Evolutionary conservation across 2,888 invertebrate species (phyloP), one percentile per base, ranked within the genome.

Genomic region (Zaprionus obscuricornis): DNA sequence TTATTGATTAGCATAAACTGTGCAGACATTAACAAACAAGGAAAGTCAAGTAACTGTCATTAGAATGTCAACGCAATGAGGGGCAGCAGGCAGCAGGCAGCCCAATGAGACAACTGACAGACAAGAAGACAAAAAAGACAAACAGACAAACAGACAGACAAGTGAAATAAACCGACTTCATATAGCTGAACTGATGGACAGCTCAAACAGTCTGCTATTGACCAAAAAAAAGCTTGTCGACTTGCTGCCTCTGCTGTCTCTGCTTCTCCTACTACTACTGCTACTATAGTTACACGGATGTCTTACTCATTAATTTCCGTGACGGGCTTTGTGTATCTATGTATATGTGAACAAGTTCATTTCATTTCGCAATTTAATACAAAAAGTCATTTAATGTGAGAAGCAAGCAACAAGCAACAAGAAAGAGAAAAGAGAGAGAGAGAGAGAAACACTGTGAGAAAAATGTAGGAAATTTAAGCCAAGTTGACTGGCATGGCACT

Each of bases 31-130:
- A 64, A 64, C 72, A 59, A 77, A 68, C 65, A 65, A n/a, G n/a
- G 54, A 49, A 64, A 60, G 66, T 78, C 84, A 75, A 76, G 69
- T 65, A 74, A 69, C 71, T 84, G 76, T 85, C 86, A 83, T 78
- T 73, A 72, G 60, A 74, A 63, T 84, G 85, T 84, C 79, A 86
- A 72, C 76, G 71, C 70, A 62, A 70, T 52, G 39, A 55, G 46
- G 26, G 31, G 46, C n/a, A 50, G 20, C 33, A 27, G 46, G 20
- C 47, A 37, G 24, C 18, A 14, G 26, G 11, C 10, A 1, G 14
- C 42, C 4, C 42, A 31, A 29, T 26, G 20, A 20, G 20, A 5
- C n/a, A 6, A 43, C 33, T 22, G n/a, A 13, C 37, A 10, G 34
- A 33, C 34, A 33, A 17, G 14, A 49, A 45, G 51, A 17, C 39